Evolutionary conservation across 2,888 invertebrate genomes (phyloP).

Genomic region (Spodoptera exigua): DNA sequence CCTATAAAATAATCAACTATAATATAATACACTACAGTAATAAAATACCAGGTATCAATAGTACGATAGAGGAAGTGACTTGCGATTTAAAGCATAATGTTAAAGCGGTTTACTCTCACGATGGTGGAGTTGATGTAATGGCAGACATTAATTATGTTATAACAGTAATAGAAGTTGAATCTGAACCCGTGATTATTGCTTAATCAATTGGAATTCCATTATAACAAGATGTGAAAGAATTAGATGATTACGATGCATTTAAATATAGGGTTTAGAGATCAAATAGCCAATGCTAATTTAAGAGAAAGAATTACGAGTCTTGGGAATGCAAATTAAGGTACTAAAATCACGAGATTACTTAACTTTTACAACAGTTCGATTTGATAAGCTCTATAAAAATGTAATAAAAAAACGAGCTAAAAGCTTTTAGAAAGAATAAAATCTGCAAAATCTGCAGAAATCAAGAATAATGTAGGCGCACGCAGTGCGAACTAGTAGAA

Average conservation of each 20-base stretch:
- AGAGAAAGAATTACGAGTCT: too few relatives aligned
- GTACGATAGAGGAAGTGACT: slow-evolving; percentile 48
- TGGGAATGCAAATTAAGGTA: too few relatives aligned
- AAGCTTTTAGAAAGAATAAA: too few relatives aligned
- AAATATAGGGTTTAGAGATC: slow-evolving; percentile 17
- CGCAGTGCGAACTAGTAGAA: too few relatives aligned
- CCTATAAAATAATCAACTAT: slow-evolving; percentile 26
- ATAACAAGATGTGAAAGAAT: slow-evolving; percentile 23
- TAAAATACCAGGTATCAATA: slow-evolving; percentile 22
- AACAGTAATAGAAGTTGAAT: slow-evolving; percentile 13
- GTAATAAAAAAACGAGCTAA: too few relatives aligned
- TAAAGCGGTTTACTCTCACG: slow-evolving; percentile 26
- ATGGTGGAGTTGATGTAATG: slow-evolving; percentile 32
- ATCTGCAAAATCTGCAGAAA: too few relatives aligned
- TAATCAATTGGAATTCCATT: slow-evolving; percentile 25
- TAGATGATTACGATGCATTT: slow-evolving; percentile 15
- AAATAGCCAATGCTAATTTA: neutral
- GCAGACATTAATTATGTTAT: slow-evolving; percentile 27
- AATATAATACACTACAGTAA: slow-evolving; percentile 17
- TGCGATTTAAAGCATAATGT: slow-evolving; percentile 29
- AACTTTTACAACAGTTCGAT: too few relatives aligned
- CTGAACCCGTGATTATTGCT: slow-evolving; percentile 24
- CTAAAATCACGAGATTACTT: too few relatives aligned
- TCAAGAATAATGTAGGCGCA: too few relatives aligned
- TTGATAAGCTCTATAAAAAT: too few relatives aligned